Percentiles rank a stretch among this genome's conserved stretches.
Conservation (phyloP, 2,888 invertebrate species). For the Tetropium fuscum region DNA sequence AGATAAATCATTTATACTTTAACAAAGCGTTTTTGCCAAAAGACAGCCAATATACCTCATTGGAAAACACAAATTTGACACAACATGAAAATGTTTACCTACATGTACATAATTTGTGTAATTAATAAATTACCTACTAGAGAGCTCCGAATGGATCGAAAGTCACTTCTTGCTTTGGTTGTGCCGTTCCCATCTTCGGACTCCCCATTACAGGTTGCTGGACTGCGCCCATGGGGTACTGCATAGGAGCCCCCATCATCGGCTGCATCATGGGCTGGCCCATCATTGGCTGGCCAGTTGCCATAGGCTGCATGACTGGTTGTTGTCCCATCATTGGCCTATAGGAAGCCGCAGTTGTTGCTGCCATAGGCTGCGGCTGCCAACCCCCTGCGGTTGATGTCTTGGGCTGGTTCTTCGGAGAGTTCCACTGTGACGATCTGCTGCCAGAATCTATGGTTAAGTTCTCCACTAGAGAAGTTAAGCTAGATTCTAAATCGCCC, state of each 20-base stretch:
- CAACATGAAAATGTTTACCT: constrained; percentile 14
- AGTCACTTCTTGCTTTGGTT: constrained; percentile 51
- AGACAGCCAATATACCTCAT: background rate
- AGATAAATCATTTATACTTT: no score
- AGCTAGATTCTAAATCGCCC: constrained; percentile 93
- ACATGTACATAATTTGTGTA: no score
- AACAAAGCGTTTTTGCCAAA: no score
- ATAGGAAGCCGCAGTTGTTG: constrained; percentile 86
- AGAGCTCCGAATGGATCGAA: constrained; percentile 66
- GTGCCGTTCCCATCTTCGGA: constrained; percentile 56
- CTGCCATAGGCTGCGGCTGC: constrained; percentile 90
- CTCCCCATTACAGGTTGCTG: constrained; percentile 52
- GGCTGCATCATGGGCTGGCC: constrained; percentile 49
- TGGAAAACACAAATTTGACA: constrained; percentile 11
- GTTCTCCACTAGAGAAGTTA: constrained; percentile 94
- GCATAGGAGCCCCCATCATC: constrained; percentile 45
- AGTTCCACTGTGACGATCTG: constrained; percentile 85
- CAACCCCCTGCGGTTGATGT: constrained; percentile 75
- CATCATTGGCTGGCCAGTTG: constrained; percentile 68
- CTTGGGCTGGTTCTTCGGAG: constrained; percentile 78
- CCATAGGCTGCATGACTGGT: constrained; percentile 86
- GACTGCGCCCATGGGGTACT: constrained; percentile 49
- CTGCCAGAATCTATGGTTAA: constrained; percentile 81
- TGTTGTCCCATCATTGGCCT: constrained; percentile 62
- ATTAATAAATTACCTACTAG: no score